Conservation (phyloP, 2,113 vertebrate species). For the Lepidothrix coronata region DNA sequence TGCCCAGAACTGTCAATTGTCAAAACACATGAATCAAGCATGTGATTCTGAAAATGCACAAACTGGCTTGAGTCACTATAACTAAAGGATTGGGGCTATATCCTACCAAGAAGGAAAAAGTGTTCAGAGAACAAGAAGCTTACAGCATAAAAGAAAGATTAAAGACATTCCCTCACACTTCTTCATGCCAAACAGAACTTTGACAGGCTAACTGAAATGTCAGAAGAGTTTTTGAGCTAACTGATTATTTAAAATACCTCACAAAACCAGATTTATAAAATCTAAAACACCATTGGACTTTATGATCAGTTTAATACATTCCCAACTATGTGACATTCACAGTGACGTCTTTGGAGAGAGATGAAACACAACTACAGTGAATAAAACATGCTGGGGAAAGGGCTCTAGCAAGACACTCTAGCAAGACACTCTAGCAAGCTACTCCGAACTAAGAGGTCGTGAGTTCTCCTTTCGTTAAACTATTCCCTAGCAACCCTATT, state of each 20-base stretch:
- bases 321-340: background rate
- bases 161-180: background rate
- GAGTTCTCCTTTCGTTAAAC: background rate
- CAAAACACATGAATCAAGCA: background rate
- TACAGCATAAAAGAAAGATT: background rate
- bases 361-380: background rate
- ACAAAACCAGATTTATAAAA: background rate
- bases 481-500: constrained; percentile 1
- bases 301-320: background rate
- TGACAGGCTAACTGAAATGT: background rate
- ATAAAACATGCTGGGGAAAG: background rate
- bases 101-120: background rate
- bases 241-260: background rate
- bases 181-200: background rate
- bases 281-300: background rate
- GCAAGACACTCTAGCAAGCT: background rate
- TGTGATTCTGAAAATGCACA: background rate
- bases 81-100: background rate
- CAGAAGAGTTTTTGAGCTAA: background rate
- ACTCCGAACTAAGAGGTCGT: background rate
- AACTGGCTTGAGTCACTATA: background rate
- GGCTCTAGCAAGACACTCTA: background rate
- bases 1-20: background rate
- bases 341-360: background rate
- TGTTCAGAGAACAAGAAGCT: background rate